These are phyloP conservation scores for Dorcus parallelipipedus DNA, from an alignment of 2,888 invertebrate species.

Conservation along the genomic window DNA sequence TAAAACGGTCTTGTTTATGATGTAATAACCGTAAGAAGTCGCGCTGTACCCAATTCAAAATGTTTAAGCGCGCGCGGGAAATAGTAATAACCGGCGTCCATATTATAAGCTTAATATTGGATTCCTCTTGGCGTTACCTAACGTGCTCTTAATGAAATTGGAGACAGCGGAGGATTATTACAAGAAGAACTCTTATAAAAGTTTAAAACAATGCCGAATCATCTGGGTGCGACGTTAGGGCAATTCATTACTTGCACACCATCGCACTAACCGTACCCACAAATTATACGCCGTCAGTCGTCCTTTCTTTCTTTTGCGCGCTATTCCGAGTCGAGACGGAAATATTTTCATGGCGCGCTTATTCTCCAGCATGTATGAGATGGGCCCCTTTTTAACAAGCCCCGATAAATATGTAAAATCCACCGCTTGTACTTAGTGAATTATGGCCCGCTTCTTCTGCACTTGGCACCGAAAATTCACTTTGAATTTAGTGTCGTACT, in stretches of 20 bases:
- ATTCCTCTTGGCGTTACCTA: conserved; percentile 31
- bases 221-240: conserved; percentile 3
- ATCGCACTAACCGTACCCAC: not conserved
- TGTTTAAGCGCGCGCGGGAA: conserved; percentile 24
- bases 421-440: not conserved
- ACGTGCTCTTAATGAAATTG: conserved; percentile 32
- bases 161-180: conserved; percentile 27
- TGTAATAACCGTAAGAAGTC: conserved; percentile 24
- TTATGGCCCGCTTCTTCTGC: not conserved
- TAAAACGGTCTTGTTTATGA: conserved; percentile 20
- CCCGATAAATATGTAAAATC: not conserved
- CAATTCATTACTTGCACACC: conserved; percentile 9
- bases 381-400: not conserved
- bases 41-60: conserved; percentile 20
- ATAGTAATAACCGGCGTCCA: conserved; percentile 29
- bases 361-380: not conserved
- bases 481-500: not conserved
- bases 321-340: not conserved
- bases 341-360: not conserved
- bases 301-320: not conserved
- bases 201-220: conserved; percentile 7
- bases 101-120: conserved; percentile 34
- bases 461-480: not conserved
- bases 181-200: conserved; percentile 22
- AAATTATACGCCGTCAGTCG: not conserved